Evolutionary conservation across 1,140 invertebrate species (phyloP).

Genomic region (Aphaenogaster rudis): DNA sequence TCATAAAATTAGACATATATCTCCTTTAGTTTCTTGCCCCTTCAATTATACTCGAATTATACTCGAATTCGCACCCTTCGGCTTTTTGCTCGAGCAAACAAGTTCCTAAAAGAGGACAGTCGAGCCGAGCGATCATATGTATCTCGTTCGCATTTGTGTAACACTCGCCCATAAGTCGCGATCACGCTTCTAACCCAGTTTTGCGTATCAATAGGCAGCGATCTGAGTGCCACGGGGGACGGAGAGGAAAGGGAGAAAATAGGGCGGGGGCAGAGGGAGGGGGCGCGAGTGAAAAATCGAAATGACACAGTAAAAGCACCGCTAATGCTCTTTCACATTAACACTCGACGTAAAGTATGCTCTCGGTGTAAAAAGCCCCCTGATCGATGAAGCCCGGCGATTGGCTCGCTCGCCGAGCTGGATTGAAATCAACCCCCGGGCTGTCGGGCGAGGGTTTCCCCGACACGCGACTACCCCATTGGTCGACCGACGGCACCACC

Average conservation of each 20-base stretch:
- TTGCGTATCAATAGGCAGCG: conserved; percentile 71
- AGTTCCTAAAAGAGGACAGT: conserved; percentile 29
- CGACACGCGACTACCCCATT: conserved; percentile 68
- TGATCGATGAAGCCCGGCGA: conserved; percentile 84
- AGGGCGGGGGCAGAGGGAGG: conserved; percentile 45
- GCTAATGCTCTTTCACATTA: conserved; percentile 86
- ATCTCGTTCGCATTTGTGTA: conserved; percentile 39
- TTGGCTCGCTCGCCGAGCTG: conserved; percentile 77
- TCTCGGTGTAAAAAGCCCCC: conserved; percentile 76
- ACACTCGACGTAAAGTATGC: conserved; percentile 85
- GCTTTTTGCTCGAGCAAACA: conserved; percentile 26
- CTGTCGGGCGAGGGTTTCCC: conserved; percentile 65
- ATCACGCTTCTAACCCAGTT: conserved; percentile 75
- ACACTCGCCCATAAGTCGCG: conserved; percentile 45
- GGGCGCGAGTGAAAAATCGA: conserved; percentile 73
- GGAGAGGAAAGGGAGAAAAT: not conserved
- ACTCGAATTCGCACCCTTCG: conserved; percentile 14
- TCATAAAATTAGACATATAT: not conserved
- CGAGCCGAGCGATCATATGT: conserved; percentile 30
- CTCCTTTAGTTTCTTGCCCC: not conserved
- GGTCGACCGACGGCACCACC: conserved; percentile 76
- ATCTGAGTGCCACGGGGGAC: conserved; percentile 55
- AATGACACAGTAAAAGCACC: conserved; percentile 84
- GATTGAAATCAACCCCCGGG: conserved; percentile 72
- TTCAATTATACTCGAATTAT: conserved; percentile 45